phyloP scores from a whole-genome alignment of 2,888 invertebrate species.

The Eudasyphora cyanicolor region DNA sequence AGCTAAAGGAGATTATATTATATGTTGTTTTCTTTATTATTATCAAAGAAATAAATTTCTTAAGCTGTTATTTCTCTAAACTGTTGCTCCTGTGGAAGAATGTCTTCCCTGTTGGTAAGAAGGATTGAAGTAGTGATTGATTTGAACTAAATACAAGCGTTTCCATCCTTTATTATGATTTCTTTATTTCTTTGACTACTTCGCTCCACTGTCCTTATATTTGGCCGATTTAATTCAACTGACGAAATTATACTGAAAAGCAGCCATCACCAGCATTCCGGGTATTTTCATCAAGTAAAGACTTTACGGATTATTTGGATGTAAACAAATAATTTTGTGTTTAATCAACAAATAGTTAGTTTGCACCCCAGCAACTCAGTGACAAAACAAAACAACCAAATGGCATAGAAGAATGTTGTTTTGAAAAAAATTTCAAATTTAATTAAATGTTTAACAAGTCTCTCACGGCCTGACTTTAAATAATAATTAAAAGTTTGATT shows the following conservation, averaged over 20 bases:
- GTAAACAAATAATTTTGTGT: not conserved
- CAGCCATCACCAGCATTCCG: not conserved
- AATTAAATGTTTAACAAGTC: constrained; percentile 51
- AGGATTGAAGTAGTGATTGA: no score
- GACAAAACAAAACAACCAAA: not conserved
- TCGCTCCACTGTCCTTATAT: not conserved
- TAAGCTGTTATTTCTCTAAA: no score
- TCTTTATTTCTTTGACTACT: not conserved
- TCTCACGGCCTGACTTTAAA: constrained; percentile 17
- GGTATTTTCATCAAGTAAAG: not conserved
- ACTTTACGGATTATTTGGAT: not conserved
- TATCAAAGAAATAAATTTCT: no score
- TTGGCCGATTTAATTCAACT: not conserved
- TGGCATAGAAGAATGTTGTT: not conserved
- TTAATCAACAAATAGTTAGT: not conserved
- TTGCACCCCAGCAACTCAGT: not conserved
- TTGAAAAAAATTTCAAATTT: constrained; percentile 34
- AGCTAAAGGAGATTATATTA: no score
- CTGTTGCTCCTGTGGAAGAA: no score
- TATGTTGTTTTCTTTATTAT: no score
- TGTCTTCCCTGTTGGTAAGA: no score
- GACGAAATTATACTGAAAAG: not conserved
- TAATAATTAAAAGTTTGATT: constrained; percentile 13
- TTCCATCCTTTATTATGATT: no score
- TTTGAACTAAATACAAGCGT: no score